These are phyloP conservation scores for Gorsachius magnificus DNA, from an alignment of 2,797 vertebrate genomes.

Conservation along the genomic window DNA sequence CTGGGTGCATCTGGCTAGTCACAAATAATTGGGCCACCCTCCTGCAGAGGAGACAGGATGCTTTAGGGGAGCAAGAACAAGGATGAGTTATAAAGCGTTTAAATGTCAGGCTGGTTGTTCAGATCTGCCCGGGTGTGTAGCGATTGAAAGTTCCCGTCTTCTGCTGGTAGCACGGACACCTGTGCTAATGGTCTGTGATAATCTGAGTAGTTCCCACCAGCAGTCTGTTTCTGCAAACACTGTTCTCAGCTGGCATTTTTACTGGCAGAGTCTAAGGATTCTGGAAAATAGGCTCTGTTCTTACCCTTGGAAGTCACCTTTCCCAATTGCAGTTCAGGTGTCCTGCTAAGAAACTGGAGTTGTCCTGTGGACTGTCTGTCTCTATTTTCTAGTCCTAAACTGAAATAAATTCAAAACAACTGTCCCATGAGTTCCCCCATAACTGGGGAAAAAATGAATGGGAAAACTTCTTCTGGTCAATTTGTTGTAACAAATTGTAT, in stretches of 20 bases:
- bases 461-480: neutral
- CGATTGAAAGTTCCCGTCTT: neutral
- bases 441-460: neutral
- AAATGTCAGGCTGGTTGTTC: neutral
- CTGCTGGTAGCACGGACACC: neutral
- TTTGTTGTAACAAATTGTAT: neutral
- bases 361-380: neutral
- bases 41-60: neutral
- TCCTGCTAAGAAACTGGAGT: neutral
- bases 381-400: neutral
- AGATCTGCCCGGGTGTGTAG: neutral
- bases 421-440: neutral
- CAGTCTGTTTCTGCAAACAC: neutral
- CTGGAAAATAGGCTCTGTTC: neutral
- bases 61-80: neutral
- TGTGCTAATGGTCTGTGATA: neutral
- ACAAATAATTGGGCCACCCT: neutral
- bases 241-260: neutral
- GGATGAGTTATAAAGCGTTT: neutral
- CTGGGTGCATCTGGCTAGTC: neutral
- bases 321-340: neutral
- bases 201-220: neutral
- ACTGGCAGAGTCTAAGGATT: neutral
- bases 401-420: neutral
- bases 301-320: neutral